phyloP scores from a whole-genome alignment of 2,888 invertebrate genomes.

The Noctua pronuba region DNA sequence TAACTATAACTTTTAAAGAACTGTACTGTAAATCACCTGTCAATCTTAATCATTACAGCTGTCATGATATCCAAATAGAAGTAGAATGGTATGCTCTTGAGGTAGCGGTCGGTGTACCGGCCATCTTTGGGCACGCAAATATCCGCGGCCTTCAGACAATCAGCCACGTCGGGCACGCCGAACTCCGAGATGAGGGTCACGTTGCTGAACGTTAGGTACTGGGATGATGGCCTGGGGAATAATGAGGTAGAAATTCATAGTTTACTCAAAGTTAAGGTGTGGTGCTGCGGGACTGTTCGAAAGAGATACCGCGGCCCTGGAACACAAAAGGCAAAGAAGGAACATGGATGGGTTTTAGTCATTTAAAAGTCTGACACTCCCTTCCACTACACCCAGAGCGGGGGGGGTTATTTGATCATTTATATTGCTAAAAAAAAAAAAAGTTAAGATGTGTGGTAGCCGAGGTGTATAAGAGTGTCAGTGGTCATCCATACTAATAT shows the following conservation, averaged over 20 bases:
- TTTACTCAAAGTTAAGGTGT: background rate
- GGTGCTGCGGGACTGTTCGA: too few relatives aligned
- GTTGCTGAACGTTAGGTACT: constrained; percentile 92
- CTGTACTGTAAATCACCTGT: constrained; percentile 83
- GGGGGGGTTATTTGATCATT: too few relatives aligned
- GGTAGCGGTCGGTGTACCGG: constrained; percentile 88
- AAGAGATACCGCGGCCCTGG: too few relatives aligned
- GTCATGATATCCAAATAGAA: constrained; percentile 92
- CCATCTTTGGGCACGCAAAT: constrained; percentile 89
- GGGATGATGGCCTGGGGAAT: constrained; percentile 78
- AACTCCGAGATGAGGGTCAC: constrained; percentile 93
- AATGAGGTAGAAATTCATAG: background rate
- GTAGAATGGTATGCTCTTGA: constrained; percentile 90
- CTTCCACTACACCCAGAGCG: too few relatives aligned
- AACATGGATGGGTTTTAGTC: too few relatives aligned
- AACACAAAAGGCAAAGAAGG: too few relatives aligned
- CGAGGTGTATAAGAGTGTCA: background rate
- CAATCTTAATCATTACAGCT: constrained; percentile 89
- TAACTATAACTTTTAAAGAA: background rate
- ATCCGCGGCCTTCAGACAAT: constrained; percentile 83
- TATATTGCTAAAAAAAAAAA: too few relatives aligned
- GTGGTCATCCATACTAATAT: background rate
- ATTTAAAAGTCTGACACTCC: too few relatives aligned
- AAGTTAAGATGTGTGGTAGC: too few relatives aligned
- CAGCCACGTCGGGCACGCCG: constrained; percentile 89